Conservation (phyloP, 2,888 invertebrate genomes). For the Embidobia sp. region DNA sequence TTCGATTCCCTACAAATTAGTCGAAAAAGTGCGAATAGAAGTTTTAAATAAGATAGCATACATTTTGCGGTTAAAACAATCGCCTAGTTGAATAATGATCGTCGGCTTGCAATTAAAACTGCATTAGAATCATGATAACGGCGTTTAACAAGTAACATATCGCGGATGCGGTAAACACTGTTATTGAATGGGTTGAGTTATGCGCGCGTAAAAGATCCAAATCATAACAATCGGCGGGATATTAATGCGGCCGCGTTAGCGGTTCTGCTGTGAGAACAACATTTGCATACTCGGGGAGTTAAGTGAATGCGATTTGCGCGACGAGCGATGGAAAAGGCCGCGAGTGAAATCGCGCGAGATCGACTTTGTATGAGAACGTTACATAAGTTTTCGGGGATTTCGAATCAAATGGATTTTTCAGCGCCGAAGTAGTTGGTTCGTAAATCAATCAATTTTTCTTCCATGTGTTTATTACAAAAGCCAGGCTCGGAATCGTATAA, state of each 20-base stretch:
- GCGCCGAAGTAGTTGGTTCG: too few relatives aligned
- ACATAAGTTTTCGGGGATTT: too few relatives aligned
- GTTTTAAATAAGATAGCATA: too few relatives aligned
- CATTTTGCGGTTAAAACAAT: too few relatives aligned
- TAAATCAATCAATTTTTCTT: too few relatives aligned
- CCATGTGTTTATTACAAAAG: too few relatives aligned
- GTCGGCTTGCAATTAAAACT: conserved; percentile 40
- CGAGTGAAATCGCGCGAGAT: conserved; percentile 43
- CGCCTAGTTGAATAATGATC: conserved; percentile 49
- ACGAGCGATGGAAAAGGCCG: conserved; percentile 24
- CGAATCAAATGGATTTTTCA: too few relatives aligned
- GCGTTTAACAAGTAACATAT: conserved; percentile 43
- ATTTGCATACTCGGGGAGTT: conserved; percentile 52
- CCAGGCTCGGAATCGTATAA: too few relatives aligned
- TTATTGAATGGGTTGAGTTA: conserved; percentile 56
- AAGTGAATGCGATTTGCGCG: conserved; percentile 50
- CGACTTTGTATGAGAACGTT: conserved; percentile 28
- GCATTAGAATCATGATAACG: conserved; percentile 53
- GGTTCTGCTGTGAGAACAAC: conserved; percentile 54
- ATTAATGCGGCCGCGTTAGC: conserved; percentile 54
- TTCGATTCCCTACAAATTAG: too few relatives aligned
- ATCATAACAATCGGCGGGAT: conserved; percentile 55
- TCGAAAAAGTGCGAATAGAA: too few relatives aligned
- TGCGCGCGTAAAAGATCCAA: conserved; percentile 51
- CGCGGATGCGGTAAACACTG: conserved; percentile 56